Evolutionary conservation across 37 sponge, comb jelly and placozoan genomes (phyloP), one percentile per base, ranked within the genome.

Genomic region (Spongilla lacustris): DNA sequence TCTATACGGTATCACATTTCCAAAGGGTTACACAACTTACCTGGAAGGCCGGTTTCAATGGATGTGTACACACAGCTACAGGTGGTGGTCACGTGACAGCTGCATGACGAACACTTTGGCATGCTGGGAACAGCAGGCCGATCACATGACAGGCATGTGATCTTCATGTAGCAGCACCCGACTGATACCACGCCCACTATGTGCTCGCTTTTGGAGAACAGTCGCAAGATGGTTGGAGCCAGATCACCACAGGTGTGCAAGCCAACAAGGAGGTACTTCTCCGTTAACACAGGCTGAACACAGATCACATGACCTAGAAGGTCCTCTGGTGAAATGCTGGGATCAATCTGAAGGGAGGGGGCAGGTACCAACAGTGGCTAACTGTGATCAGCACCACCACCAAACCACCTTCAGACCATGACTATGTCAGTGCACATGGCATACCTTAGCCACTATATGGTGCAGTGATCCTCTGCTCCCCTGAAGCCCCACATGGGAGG

Each of bases 161-260:
- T 67, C 71, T 94, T 94, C 95, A 94, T 94, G 80, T 94, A 94
- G 78, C 95, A 95, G 69, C 95, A 95, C 26, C 95, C 94, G 9
- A 92, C 94, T 30, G 85, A 90, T 35, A 87, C 90, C 4, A 92
- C 30, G 0, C 87, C 94, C 70, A 58, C 74, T 28, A 92, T 50
- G 0, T 48, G 36, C 25, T 81, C 69, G 58, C 81, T 80, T 37
- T 79, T 14, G n/a, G 76, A 19, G 68, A 92, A 95, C 76, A 89
- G 33, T n/a, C 91, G 72, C n/a, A 95, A 66, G 74, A 92, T 84
- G 26, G 93, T 92, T 0, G 94, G 73, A 0, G 81, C 87, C 0
- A 95, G 85, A 48, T 92, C 91, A 6, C 95, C 95, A 78, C 95
- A 95, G 4, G 95, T 92, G 76, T 95, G 95, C 14, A 95, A 71